Percentiles rank a stretch among this genome's conserved stretches.
Evolutionary conservation across 1,140 invertebrate species (phyloP).

Genomic region (Conopomorpha cramerella): DNA sequence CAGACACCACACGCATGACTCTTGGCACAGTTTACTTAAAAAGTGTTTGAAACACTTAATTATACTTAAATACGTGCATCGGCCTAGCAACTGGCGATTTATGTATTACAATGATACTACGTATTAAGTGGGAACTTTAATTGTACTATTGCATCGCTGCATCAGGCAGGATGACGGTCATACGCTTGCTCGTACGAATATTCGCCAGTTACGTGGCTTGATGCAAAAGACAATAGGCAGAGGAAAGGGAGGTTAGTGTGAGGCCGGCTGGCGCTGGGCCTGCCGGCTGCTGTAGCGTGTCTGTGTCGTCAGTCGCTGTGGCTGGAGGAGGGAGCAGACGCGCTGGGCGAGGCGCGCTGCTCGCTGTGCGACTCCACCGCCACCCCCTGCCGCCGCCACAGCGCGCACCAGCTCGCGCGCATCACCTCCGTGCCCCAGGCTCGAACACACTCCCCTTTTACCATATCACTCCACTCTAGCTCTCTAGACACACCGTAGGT

Average conservation of each 20-base stretch:
- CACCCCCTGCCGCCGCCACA: constrained; percentile 49
- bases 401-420: constrained; percentile 33
- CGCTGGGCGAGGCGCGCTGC: constrained; percentile 33
- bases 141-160: too few species aligned
- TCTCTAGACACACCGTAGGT: not conserved
- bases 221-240: not conserved
- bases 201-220: not conserved
- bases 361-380: constrained; percentile 54
- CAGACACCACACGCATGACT: too few species aligned
- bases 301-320: constrained; percentile 70
- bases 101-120: too few species aligned
- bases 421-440: constrained; percentile 15
- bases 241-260: not conserved
- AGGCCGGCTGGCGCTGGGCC: not conserved
- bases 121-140: too few species aligned
- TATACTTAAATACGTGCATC: too few species aligned
- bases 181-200: too few species aligned
- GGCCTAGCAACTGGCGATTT: too few species aligned
- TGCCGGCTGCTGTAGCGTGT: constrained; percentile 9
- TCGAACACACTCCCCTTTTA: constrained; percentile 10
- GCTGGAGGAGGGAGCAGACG: constrained; percentile 60
- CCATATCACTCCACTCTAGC: constrained; percentile 9
- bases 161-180: too few species aligned
- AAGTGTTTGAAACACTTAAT: too few species aligned
- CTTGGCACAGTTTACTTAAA: too few species aligned